A percentile compares a stretch with the other conserved stretches of the same genome.
Evolutionary conservation across 1,140 invertebrate genomes (phyloP).

Genomic region (Meloidogyne exigua): DNA sequence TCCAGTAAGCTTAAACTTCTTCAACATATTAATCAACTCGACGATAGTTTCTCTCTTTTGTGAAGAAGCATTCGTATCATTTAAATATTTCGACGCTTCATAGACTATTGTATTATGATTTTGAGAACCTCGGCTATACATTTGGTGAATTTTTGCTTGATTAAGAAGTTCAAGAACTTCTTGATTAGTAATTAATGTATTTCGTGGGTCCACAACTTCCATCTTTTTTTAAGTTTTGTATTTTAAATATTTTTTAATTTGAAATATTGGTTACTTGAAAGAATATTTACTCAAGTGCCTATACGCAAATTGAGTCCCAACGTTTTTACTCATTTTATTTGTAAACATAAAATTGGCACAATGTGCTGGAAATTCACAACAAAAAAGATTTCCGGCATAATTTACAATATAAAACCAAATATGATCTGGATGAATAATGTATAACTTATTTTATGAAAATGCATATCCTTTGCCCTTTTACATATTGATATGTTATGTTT

Average conservation of each 20-base stretch:
- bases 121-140: constrained; percentile 23
- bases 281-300: background rate
- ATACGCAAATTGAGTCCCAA: no score
- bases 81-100: constrained; percentile 33
- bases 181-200: constrained; percentile 33
- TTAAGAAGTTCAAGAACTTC: constrained; percentile 35
- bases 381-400: no score
- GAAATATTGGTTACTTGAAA: no score
- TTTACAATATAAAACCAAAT: no score
- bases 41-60: constrained; percentile 25
- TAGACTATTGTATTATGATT: constrained; percentile 43
- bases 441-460: no score
- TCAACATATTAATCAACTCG: constrained; percentile 17
- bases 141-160: constrained; percentile 30
- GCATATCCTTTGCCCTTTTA: no score
- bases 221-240: background rate
- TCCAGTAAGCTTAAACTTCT: constrained; percentile 41
- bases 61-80: constrained; percentile 28
- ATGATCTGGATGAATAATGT: no score
- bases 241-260: no score
- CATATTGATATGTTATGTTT: no score
- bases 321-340: no score
- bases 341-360: no score
- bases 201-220: constrained; percentile 35
- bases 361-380: no score